phyloP scores from a whole-genome alignment of 2,113 vertebrate genomes.

The Polyodon spathula region DNA sequence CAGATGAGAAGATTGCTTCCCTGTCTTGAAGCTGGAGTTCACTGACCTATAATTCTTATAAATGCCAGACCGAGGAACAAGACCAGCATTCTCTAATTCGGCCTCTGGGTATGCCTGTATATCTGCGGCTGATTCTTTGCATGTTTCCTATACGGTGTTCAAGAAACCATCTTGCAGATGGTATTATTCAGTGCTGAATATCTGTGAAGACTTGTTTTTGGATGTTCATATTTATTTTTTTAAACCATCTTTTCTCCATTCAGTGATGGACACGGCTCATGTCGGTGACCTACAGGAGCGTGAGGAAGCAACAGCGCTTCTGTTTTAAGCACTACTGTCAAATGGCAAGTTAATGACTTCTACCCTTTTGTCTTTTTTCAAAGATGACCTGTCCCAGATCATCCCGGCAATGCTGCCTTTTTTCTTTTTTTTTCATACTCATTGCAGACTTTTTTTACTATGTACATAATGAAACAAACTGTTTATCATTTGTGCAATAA shows the following conservation, averaged over 20 bases:
- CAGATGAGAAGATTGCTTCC: slow-evolving; percentile 62
- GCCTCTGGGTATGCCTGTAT: slow-evolving; percentile 46
- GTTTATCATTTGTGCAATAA: slow-evolving; percentile 89
- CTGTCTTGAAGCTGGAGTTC: slow-evolving; percentile 26
- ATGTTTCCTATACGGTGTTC: slow-evolving; percentile 62
- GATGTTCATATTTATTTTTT: slow-evolving; percentile 48
- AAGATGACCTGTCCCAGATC: slow-evolving; percentile 1
- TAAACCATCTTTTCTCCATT: slow-evolving; percentile 19
- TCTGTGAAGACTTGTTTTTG: slow-evolving; percentile 71
- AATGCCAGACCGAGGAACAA: slow-evolving; percentile 34
- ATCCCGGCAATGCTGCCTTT: slow-evolving; percentile 10
- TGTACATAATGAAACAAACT: slow-evolving; percentile 57
- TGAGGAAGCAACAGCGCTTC: slow-evolving; percentile 29
- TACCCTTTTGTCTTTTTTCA: slow-evolving; percentile 5
- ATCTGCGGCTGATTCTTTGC: slow-evolving; percentile 60
- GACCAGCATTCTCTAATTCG: slow-evolving; percentile 52
- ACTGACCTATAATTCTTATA: slow-evolving; percentile 39
- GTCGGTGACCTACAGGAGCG: slow-evolving; percentile 35
- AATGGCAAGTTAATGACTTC: slow-evolving; percentile 1
- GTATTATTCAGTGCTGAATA: slow-evolving; percentile 58
- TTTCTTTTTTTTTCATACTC: slow-evolving; percentile 26
- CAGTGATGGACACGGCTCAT: slow-evolving; percentile 40
- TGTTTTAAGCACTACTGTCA: slow-evolving; percentile 9
- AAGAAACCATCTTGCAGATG: slow-evolving; percentile 53
- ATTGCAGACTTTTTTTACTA: slow-evolving; percentile 45